Conservation (phyloP, 2,797 vertebrate species). For the Sphenodon punctatus region DNA sequence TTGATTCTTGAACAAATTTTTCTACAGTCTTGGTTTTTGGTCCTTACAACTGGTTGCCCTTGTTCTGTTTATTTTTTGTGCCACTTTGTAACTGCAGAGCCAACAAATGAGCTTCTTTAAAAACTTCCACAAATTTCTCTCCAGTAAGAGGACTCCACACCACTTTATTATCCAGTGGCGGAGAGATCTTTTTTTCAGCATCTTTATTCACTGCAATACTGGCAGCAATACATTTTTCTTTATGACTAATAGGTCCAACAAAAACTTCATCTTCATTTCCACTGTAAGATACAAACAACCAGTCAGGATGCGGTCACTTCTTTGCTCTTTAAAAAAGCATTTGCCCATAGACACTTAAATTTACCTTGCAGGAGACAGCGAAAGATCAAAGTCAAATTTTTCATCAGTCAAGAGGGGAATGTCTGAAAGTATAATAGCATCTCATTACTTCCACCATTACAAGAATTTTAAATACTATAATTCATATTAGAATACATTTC, state of each 20-base stretch:
- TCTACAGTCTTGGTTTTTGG: slow-evolving; percentile 56
- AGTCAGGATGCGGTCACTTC: accelerated
- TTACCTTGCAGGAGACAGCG: slow-evolving; percentile 79
- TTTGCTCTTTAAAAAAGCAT: neutral
- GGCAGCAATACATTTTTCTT: slow-evolving; percentile 79
- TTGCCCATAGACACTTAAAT: neutral
- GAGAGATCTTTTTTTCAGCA: neutral
- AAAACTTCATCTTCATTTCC: slow-evolving; percentile 88
- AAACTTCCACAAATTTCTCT: slow-evolving; percentile 86
- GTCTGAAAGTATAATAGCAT: slow-evolving; percentile 54
- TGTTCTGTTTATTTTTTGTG: slow-evolving; percentile 15
- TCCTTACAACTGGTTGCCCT: neutral
- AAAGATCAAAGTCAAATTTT: slow-evolving; percentile 81
- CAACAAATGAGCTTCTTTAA: slow-evolving; percentile 86
- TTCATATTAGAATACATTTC: neutral
- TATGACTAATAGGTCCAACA: slow-evolving; percentile 78
- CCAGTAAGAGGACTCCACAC: slow-evolving; percentile 84
- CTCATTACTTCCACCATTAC: neutral
- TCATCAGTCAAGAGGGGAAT: slow-evolving; percentile 74
- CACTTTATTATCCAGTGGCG: neutral
- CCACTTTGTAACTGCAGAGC: slow-evolving; percentile 79
- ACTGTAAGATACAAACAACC: slow-evolving; percentile 65
- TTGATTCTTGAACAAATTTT: slow-evolving; percentile 79
- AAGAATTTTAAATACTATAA: neutral
- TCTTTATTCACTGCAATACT: slow-evolving; percentile 29